Base-by-base conservation (phyloP, 2,888 invertebrate species). In the Agrypnus murinus region DNA sequence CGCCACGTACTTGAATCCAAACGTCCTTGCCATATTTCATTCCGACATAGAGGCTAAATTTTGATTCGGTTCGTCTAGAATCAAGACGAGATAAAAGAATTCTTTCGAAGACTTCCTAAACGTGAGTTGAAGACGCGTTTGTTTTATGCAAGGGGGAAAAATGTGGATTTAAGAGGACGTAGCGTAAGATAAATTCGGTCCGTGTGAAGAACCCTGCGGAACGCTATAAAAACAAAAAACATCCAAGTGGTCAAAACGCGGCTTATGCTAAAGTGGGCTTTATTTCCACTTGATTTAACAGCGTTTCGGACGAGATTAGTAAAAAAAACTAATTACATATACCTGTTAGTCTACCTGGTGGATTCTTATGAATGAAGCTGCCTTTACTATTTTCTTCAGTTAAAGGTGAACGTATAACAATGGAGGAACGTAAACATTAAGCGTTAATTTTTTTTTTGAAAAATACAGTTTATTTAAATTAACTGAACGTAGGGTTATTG, bases 321-420 rank as follows among this genome's bases (percentile, higher is more conserved):
- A 81, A 82, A 83, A 82, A 83, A 84, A 84, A 81, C 78, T 84
- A 84, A 84, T 84, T 84, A 84, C 81, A 78, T 79, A 81, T 84
- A 84, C 83, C 83, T 83, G 82, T 78, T 77, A 72, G 74, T 80
- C 81, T 84, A 84, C 84, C 84, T 84, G 80, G 79, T 77, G 77
- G 81, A 77, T 78, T 84, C 84, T 85, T 84, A 85, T 85, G 85
- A 85, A 85, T 85, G 85, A 84, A 84, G 77, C 74, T 75, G 76
- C 78, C 75, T 77, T 25, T 84, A 84, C 84, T 84, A 84, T 82
- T 82, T 81, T 82, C 79, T 71, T 71, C 72, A 76, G 78, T 76
- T 74, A 69, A 69, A 69, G 62, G 69, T 57, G 72, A 68, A 69
- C 68, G 71, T 65, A 74, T 74, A 77, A 80, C 80, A 80, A 81